phyloP scores from a whole-genome alignment of 1,140 invertebrate genomes.

The Chironomus striatipennis region DNA sequence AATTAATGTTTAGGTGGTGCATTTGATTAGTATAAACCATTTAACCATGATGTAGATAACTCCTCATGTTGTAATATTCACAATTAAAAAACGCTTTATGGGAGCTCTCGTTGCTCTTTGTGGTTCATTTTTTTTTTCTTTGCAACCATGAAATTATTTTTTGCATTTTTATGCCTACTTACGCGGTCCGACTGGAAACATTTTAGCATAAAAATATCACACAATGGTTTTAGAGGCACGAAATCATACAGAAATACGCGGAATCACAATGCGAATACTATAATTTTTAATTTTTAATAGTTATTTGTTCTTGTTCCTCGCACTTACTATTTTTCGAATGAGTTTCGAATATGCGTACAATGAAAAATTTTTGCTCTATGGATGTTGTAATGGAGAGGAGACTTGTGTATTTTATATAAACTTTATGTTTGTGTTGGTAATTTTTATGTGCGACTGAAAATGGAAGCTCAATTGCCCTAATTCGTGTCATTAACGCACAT shows the following conservation, averaged over 20 bases:
- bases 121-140: background rate
- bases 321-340: background rate
- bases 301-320: constrained; percentile 7
- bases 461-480: too few relatives aligned
- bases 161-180: constrained; percentile 35
- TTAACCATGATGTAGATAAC: background rate
- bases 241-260: constrained; percentile 19
- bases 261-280: constrained; percentile 11
- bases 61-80: background rate
- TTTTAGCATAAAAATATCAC: constrained; percentile 30
- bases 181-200: constrained; percentile 50
- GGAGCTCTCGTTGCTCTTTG: background rate
- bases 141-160: background rate
- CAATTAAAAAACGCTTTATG: background rate
- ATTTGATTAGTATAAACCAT: constrained; percentile 10
- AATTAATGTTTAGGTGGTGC: constrained; percentile 12
- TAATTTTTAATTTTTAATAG: background rate
- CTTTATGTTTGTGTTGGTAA: too few relatives aligned
- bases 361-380: too few relatives aligned
- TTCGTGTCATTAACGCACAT: too few relatives aligned
- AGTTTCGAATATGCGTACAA: background rate
- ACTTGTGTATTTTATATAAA: too few relatives aligned
- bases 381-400: too few relatives aligned
- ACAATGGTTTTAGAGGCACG: constrained; percentile 20
- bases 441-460: too few relatives aligned